Percentiles rank a stretch among this genome's conserved stretches.
These are phyloP conservation scores for Rhynchomys soricoides DNA, from an alignment of 2,113 vertebrate genomes.

Conservation along the genomic window DNA sequence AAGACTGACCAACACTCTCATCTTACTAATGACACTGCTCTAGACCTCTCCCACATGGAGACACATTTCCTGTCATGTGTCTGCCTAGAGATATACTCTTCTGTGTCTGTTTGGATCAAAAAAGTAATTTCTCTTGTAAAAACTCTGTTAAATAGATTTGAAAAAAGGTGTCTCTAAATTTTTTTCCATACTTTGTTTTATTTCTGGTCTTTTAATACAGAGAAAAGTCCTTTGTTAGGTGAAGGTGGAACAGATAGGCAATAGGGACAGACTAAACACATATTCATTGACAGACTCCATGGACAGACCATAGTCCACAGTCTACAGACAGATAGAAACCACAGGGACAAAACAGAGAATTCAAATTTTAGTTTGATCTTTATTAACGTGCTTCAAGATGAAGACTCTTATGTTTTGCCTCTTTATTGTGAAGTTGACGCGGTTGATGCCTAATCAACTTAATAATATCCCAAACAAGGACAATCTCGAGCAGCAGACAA, in stretches of 20 bases:
- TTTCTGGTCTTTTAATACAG: background rate
- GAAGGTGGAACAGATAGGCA: background rate
- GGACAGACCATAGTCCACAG: background rate
- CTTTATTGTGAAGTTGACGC: background rate
- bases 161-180: background rate
- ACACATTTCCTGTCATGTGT: slow-evolving; percentile 68
- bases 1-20: slow-evolving; percentile 69
- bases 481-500: background rate
- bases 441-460: background rate
- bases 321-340: background rate
- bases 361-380: background rate
- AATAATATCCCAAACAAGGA: background rate
- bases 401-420: background rate
- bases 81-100: slow-evolving; percentile 36
- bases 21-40: slow-evolving; percentile 75
- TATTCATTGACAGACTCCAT: background rate
- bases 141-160: background rate
- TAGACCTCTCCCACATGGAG: slow-evolving; percentile 61
- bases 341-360: background rate
- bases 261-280: background rate
- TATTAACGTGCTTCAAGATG: background rate
- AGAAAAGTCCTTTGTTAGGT: background rate
- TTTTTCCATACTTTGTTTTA: background rate
- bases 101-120: background rate
- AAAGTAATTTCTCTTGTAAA: background rate